Conservation (phyloP, 2,888 invertebrate species). For the Elegia similella region DNA sequence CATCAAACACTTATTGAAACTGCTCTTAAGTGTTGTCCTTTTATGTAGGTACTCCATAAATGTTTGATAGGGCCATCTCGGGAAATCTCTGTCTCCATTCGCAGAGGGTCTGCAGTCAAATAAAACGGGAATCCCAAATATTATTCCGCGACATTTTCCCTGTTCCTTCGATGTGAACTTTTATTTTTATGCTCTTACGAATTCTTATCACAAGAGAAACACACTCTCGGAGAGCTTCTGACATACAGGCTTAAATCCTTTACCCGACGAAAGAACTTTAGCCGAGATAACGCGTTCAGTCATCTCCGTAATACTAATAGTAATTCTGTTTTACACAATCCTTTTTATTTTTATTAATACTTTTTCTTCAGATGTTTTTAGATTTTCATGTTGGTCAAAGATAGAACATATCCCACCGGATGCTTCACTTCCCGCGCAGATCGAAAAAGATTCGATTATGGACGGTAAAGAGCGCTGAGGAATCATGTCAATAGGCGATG, state of each 20-base stretch:
- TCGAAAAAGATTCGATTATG: too few relatives aligned
- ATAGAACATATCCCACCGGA: too few relatives aligned
- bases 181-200: slow-evolving; percentile 80
- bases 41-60: slow-evolving; percentile 81
- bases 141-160: slow-evolving; percentile 79
- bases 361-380: too few relatives aligned
- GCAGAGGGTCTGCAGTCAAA: slow-evolving; percentile 79
- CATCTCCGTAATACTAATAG: slow-evolving; percentile 14
- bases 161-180: slow-evolving; percentile 78
- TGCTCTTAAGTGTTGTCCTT: slow-evolving; percentile 79
- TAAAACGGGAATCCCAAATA: slow-evolving; percentile 80
- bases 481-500: too few relatives aligned
- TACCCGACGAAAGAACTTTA: slow-evolving; percentile 56
- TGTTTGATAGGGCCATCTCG: slow-evolving; percentile 81
- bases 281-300: slow-evolving; percentile 52
- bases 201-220: slow-evolving; percentile 78
- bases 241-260: slow-evolving; percentile 75
- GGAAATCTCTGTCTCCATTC: slow-evolving; percentile 80
- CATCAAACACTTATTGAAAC: slow-evolving; percentile 76
- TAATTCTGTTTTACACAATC: slow-evolving; percentile 3
- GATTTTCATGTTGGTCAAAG: too few relatives aligned
- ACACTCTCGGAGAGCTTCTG: slow-evolving; percentile 71
- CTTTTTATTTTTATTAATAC: too few relatives aligned
- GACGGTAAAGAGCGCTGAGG: too few relatives aligned
- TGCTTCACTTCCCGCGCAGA: too few relatives aligned